These are phyloP conservation scores for Vombatus ursinus DNA, from an alignment of 2,113 vertebrate genomes.

Conservation along the genomic window DNA sequence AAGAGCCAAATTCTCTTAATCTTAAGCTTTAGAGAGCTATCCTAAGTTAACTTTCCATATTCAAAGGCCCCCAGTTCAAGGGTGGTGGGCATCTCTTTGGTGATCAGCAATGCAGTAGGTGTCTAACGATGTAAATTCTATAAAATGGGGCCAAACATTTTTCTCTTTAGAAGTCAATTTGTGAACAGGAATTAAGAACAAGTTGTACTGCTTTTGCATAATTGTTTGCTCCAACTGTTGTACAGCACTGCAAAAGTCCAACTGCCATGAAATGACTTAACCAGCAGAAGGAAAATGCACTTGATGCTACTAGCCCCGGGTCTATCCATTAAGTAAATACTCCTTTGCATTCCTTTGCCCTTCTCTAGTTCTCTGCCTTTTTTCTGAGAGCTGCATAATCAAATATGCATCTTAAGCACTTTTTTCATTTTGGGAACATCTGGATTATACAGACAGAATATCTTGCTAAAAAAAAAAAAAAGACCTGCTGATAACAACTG, in stretches of 20 bases:
- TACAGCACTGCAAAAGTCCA: constrained; percentile 48
- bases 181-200: constrained; percentile 46
- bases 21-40: constrained; percentile 13
- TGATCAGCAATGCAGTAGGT: neutral
- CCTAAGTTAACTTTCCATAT: neutral
- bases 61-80: neutral
- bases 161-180: neutral
- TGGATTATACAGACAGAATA: constrained; percentile 20
- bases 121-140: neutral
- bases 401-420: constrained; percentile 16
- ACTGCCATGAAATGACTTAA: constrained; percentile 32
- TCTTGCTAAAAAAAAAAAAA: constrained; percentile 21
- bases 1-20: constrained; percentile 39
- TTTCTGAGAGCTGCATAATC: constrained; percentile 20
- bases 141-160: neutral
- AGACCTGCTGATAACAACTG: constrained; percentile 23
- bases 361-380: constrained; percentile 26
- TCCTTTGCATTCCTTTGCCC: neutral
- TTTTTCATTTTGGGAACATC: neutral
- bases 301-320: neutral
- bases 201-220: constrained; percentile 16
- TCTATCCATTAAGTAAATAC: constrained; percentile 39
- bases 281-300: neutral
- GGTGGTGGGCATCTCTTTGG: neutral
- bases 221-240: constrained; percentile 2